Base-by-base conservation (phyloP, 37 sponge, comb jelly and placozoan species). In the Petrosia ficiformis region DNA sequence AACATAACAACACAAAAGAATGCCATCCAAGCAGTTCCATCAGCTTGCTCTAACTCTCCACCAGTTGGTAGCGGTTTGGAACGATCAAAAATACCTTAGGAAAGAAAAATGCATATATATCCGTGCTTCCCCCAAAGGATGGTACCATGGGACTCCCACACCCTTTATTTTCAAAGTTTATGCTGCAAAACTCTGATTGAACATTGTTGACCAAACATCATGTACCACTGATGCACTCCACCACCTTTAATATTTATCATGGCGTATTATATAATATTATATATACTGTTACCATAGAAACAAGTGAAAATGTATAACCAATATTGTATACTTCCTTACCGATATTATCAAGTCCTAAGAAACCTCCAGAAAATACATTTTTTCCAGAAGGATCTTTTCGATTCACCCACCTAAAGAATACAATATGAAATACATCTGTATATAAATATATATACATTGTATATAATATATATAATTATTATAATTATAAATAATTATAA, bases 11-110 rank as follows among this genome's bases (percentile, higher is more conserved):
- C 87, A 76, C 94, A 92, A 85, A 85, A 96, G 86, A 96, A 96
- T 19, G 94, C 93, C 97, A 96, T 96, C 97, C 97, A 96, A 30
- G 97, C 97, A 21, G 97, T 96, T 10, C 97, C 97, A 74, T 96
- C 97, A 16, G 97, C 97, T 80, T 96, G 97, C 74, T 96, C 97
- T 77, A 96, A 68, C 34, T 80, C 59, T 34, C 85, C 82, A 1
- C 97, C 97, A 3, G 87, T 87, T 30, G 97, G 94, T 21, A 96
- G 94, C 26, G 97, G 97, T 43, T 85, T 82, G 0, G 94, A 93
- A 28, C 97, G 84, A 66, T 96, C 97, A 77, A 96, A 96, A 21
- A 96, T 77, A 25, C 90, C n/a, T 85, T 89, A 65, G 19, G 76
- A 19, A 31, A 52, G 16, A 19, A 48, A 48, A 19, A 16, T 19